A percentile compares a stretch with the other conserved stretches of the same genome.
These are phyloP conservation scores for Brachionus rotundiformis DNA, from an alignment of 1,140 invertebrate genomes.

Conservation along the genomic window DNA sequence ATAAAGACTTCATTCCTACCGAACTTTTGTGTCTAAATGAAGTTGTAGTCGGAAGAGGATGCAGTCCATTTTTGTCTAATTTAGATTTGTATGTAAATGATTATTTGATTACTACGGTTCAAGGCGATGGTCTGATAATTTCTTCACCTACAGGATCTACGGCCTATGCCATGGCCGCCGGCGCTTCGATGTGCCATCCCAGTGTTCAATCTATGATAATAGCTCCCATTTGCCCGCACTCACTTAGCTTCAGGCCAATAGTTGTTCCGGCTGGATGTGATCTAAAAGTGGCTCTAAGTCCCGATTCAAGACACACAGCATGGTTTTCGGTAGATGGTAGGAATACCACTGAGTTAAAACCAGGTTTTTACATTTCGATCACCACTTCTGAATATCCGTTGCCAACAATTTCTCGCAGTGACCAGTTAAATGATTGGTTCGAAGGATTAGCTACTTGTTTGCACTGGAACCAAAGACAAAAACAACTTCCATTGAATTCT, in stretches of 20 bases:
- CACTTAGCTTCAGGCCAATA: constrained; percentile 89
- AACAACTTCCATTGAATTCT: constrained; percentile 43
- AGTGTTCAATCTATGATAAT: constrained; percentile 95
- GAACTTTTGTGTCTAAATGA: constrained; percentile 75
- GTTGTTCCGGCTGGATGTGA: constrained; percentile 88
- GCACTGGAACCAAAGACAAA: constrained; percentile 51
- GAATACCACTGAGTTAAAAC: constrained; percentile 42
- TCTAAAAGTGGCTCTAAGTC: constrained; percentile 66
- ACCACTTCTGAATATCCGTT: constrained; percentile 48
- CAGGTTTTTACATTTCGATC: constrained; percentile 46
- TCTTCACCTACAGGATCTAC: constrained; percentile 95
- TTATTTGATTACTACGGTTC: constrained; percentile 90
- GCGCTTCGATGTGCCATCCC: constrained; percentile 72
- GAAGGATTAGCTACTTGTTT: constrained; percentile 36
- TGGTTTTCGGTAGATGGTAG: constrained; percentile 51
- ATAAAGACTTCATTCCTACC: constrained; percentile 17
- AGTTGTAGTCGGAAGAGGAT: constrained; percentile 90
- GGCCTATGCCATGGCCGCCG: constrained; percentile 85
- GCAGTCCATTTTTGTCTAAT: constrained; percentile 89
- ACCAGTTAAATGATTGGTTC: constrained; percentile 50
- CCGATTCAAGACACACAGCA: constrained; percentile 37
- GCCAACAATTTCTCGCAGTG: constrained; percentile 34
- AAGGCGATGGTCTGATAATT: constrained; percentile 91
- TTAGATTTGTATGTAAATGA: constrained; percentile 92
- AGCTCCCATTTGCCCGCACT: constrained; percentile 94